Evolutionary conservation across 1,140 invertebrate species (phyloP), one percentile per base, ranked within the genome.

Genomic region (Episyrphus balteatus): DNA sequence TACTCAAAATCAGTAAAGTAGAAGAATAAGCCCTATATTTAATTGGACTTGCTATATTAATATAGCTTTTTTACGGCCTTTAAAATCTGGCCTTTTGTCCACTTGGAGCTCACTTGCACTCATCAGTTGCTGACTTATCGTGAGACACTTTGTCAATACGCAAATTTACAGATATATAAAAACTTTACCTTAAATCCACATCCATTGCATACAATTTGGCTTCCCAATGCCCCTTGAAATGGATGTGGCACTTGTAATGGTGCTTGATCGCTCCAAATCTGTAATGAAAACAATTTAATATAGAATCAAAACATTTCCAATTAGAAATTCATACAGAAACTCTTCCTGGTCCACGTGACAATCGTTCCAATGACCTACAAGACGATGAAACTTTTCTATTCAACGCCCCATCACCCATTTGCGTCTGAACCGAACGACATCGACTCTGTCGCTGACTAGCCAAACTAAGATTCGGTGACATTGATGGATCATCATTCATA

Each of bases 141-240:
- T n/a, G n/a, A n/a, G n/a, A n/a, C n/a, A n/a, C n/a, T n/a, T n/a
- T n/a, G n/a, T n/a, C n/a, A n/a, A n/a, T n/a, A n/a, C n/a, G n/a
- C n/a, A n/a, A n/a, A n/a, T n/a, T n/a, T n/a, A n/a, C n/a, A n/a
- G n/a, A n/a, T n/a, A n/a, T n/a, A n/a, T n/a, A n/a, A n/a, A n/a
- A n/a, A 17, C 5, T 49, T 56, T 60, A 86, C 83, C 75, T 88
- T 88, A 65, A 78, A 79, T 14, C 79, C 78, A 70, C 89, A 92
- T 26, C 78, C 76, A 19, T 81, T 83, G 66, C 90, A 93, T 49
- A 83, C 77, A 33, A 91, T 75, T 61, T 91, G 84, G 56, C 84
- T 88, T 50, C 88, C 88, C 46, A 91, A 73, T n/a, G 88, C 79
- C 10, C 88, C 89, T 53, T 78, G 76, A 58, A 87, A 86, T 7